Percentiles rank a stretch among this genome's conserved stretches.
Conservation (phyloP, 1,140 invertebrate genomes). For the Conus betulinus region DNA sequence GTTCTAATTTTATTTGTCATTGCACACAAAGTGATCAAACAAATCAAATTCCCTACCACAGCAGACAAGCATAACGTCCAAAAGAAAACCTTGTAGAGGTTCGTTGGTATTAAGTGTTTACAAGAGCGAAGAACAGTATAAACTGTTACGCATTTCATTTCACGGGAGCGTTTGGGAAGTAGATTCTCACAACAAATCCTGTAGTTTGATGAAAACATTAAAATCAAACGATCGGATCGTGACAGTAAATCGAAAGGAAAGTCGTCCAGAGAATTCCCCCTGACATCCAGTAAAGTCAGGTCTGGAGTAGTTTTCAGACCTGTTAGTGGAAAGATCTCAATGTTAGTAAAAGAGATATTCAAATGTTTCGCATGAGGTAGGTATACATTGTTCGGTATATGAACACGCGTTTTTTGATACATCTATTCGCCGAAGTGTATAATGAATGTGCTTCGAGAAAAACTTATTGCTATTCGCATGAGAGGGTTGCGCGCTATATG, state of each 20-base stretch:
- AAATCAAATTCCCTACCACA: slow-evolving; percentile 43
- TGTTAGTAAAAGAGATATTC: neutral
- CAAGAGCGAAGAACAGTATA: neutral
- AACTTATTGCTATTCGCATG: neutral
- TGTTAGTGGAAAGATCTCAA: slow-evolving; percentile 13
- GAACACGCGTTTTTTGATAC: neutral
- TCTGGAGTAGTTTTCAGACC: slow-evolving; percentile 6
- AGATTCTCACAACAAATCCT: slow-evolving; percentile 46
- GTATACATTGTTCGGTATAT: neutral
- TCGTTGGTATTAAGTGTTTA: slow-evolving; percentile 32
- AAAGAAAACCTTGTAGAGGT: slow-evolving; percentile 35
- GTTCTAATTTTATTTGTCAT: slow-evolving; percentile 33
- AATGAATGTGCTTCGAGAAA: neutral
- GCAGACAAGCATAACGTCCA: slow-evolving; percentile 46
- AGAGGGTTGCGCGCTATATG: slow-evolving; percentile 18
- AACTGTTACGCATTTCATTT: neutral
- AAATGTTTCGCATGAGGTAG: neutral
- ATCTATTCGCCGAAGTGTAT: neutral
- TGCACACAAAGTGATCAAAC: slow-evolving; percentile 30
- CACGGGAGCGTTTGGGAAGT: neutral
- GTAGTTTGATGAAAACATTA: slow-evolving; percentile 40
- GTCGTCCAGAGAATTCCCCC: slow-evolving; percentile 26
- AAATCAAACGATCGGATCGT: neutral
- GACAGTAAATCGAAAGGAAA: slow-evolving; percentile 37
- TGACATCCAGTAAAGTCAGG: slow-evolving; percentile 25